A percentile compares a stretch with the other conserved stretches of the same genome.
Conservation (phyloP, 2,888 invertebrate genomes). For the Orchestes rusci region DNA sequence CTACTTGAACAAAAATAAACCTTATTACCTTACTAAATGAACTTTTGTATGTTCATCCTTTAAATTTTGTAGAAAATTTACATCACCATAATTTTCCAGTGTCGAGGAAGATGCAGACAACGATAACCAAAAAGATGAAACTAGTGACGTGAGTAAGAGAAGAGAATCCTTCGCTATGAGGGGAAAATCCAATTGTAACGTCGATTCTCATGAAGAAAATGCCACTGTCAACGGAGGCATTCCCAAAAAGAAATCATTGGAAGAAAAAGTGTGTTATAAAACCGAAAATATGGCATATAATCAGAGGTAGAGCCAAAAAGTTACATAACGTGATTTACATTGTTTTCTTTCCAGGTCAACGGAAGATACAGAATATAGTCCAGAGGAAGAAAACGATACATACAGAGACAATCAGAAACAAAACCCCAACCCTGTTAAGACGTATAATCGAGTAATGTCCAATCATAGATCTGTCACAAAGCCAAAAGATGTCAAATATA, state of each 20-base stretch:
- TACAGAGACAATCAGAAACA: slow-evolving; percentile 11
- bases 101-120: slow-evolving; percentile 76
- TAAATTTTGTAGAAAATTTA: too few species aligned
- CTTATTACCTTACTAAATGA: too few species aligned
- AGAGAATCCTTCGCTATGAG: slow-evolving; percentile 42
- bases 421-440: slow-evolving; percentile 47
- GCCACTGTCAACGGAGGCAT: slow-evolving; percentile 22
- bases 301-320: slow-evolving; percentile 1
- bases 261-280: too few species aligned
- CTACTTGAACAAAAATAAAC: too few species aligned
- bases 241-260: slow-evolving; percentile 29
- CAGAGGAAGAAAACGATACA: slow-evolving; percentile 36
- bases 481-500: slow-evolving; percentile 86
- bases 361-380: not conserved
- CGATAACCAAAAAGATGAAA: slow-evolving; percentile 32
- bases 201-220: slow-evolving; percentile 30
- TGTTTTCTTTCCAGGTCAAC: not conserved
- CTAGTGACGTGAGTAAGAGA: slow-evolving; percentile 51
- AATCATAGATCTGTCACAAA: slow-evolving; percentile 85
- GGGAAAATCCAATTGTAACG: slow-evolving; percentile 34
- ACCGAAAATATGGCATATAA: not conserved
- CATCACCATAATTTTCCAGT: too few species aligned
- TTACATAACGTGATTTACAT: not conserved
- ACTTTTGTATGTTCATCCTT: too few species aligned
- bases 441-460: slow-evolving; percentile 72